Evolutionary conservation across 2,797 vertebrate genomes (phyloP).

Genomic region (Iguana delicatissima): DNA sequence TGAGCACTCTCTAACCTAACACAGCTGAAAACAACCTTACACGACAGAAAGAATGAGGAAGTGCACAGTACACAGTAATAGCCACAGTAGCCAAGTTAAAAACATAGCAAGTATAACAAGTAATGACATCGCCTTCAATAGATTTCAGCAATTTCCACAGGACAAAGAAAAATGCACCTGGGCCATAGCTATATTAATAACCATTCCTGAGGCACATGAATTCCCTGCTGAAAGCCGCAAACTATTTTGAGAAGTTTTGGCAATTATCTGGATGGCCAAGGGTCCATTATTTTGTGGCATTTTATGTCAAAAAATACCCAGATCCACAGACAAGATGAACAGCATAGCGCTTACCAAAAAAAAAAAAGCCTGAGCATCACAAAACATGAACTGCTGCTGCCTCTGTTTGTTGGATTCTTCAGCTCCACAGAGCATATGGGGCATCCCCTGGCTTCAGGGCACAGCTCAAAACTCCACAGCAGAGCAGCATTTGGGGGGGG

Average conservation of each 20-base stretch:
- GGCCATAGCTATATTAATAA: neutral
- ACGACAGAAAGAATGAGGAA: neutral
- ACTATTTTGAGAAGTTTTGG: neutral
- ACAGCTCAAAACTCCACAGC: neutral
- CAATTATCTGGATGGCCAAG: neutral
- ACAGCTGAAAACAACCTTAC: neutral
- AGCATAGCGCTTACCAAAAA: neutral
- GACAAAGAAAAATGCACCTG: neutral
- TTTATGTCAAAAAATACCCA: neutral
- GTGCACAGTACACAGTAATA: too few relatives aligned
- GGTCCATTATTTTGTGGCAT: neutral
- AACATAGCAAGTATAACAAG: neutral
- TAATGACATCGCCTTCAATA: neutral
- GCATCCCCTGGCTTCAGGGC: neutral
- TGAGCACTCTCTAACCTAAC: neutral
- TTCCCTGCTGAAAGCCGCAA: neutral
- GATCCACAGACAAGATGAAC: neutral
- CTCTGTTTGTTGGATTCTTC: constrained; percentile 12
- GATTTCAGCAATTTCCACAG: neutral
- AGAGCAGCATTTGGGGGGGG: neutral
- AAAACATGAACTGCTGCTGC: neutral
- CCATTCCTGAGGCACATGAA: neutral
- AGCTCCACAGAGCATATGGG: neutral
- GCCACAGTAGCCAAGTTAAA: neutral
- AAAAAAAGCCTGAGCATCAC: neutral